Conservation (phyloP, 2,888 invertebrate genomes). For the Macaria notata region DNA sequence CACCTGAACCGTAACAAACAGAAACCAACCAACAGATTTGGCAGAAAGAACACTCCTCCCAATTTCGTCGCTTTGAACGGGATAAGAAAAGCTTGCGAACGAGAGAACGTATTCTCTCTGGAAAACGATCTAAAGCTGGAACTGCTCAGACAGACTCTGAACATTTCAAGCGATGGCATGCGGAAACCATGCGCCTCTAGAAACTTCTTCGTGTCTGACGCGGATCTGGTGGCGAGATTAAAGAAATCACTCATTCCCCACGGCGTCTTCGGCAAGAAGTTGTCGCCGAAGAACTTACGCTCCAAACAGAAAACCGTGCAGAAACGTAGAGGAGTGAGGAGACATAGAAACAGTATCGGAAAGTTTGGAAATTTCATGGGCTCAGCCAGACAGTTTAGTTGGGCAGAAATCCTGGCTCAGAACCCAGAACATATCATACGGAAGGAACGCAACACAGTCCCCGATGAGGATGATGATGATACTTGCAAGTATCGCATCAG, state of each 20-base stretch:
- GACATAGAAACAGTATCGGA: slow-evolving; percentile 70
- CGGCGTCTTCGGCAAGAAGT: slow-evolving; percentile 72
- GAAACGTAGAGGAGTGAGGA: slow-evolving; percentile 70
- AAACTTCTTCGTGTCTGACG: slow-evolving; percentile 76
- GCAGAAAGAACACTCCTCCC: slow-evolving; percentile 64
- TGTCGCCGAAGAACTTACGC: slow-evolving; percentile 85
- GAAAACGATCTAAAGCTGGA: slow-evolving; percentile 73
- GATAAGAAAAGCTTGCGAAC: slow-evolving; percentile 66
- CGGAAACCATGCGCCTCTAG: slow-evolving; percentile 72
- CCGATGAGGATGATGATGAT: slow-evolving; percentile 57
- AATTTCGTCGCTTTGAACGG: slow-evolving; percentile 68
- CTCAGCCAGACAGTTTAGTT: slow-evolving; percentile 82
- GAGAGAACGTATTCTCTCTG: slow-evolving; percentile 69
- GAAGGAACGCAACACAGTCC: slow-evolving; percentile 62
- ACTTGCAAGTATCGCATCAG: slow-evolving; percentile 73
- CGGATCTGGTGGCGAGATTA: slow-evolving; percentile 69
- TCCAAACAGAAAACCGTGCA: slow-evolving; percentile 78
- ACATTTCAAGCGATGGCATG: slow-evolving; percentile 71
- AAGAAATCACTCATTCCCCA: slow-evolving; percentile 78
- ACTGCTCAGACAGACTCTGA: slow-evolving; percentile 68
- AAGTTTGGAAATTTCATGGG: slow-evolving; percentile 80
- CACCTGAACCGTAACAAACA: slow-evolving; percentile 61
- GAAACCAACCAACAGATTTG: slow-evolving; percentile 58
- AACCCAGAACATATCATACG: slow-evolving; percentile 84
- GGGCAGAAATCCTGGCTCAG: slow-evolving; percentile 85